phyloP scores from a whole-genome alignment of 2,888 invertebrate genomes.

The Orthonychiurus folsomi region DNA sequence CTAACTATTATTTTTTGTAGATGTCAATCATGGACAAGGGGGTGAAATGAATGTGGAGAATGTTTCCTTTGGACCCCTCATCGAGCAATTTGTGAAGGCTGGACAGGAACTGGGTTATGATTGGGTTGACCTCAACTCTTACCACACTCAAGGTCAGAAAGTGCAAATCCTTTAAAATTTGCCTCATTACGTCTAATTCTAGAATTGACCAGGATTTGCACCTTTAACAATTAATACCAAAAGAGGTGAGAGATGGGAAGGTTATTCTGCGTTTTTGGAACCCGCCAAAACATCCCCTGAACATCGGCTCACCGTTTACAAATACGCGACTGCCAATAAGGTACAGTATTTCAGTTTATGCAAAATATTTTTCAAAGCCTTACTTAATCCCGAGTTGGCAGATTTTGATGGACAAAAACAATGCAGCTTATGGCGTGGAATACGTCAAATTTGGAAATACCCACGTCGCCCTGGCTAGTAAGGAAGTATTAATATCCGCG shows the following conservation, averaged over 20 bases:
- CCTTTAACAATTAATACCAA: constrained; percentile 5
- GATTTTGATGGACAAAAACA: constrained; percentile 6
- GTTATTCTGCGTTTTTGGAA: constrained; percentile 4
- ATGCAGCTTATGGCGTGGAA: constrained; percentile 9
- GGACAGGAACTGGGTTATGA: constrained; percentile 6
- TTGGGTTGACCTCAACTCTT: neutral
- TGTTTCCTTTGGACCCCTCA: neutral
- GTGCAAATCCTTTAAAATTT: neutral
- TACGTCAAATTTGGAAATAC: constrained; percentile 8
- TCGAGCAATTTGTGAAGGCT: neutral
- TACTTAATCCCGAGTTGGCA: constrained; percentile 5
- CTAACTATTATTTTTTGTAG: constrained; percentile 3
- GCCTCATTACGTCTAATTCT: neutral
- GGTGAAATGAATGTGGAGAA: constrained; percentile 6
- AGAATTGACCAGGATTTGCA: constrained; percentile 7
- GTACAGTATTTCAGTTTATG: neutral
- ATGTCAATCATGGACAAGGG: constrained; percentile 8
- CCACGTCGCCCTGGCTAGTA: neutral
- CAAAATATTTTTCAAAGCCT: neutral
- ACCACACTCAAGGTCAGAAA: neutral
- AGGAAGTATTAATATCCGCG: constrained; percentile 10
- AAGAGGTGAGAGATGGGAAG: constrained; percentile 12
- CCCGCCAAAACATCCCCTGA: constrained; percentile 7
- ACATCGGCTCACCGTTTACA: constrained; percentile 10
- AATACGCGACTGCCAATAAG: constrained; percentile 2